Conservation (phyloP, 2,888 invertebrate species). For the Epistrophella euchroma region DNA sequence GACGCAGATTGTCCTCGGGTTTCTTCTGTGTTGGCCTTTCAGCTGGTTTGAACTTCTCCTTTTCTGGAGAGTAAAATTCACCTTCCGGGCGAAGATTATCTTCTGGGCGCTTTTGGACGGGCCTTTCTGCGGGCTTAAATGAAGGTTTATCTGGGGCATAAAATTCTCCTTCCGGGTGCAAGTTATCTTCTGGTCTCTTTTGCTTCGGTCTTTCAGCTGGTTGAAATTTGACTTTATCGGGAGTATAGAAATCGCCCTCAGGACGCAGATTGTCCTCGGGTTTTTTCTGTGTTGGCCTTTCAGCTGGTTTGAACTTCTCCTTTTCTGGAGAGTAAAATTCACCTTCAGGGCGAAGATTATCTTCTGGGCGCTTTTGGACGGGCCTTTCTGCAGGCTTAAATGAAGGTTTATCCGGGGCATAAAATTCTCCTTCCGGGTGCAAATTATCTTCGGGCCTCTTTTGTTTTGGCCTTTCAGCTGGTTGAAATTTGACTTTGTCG, state of each 20-base stretch:
- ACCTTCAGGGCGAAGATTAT: slow-evolving; percentile 79
- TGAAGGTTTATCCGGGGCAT: slow-evolving; percentile 72
- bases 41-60: slow-evolving; percentile 85
- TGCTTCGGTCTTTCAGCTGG: slow-evolving; percentile 85
- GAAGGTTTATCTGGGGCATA: slow-evolving; percentile 80
- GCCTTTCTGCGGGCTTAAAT: slow-evolving; percentile 81
- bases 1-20: slow-evolving; percentile 84
- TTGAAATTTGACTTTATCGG: slow-evolving; percentile 83
- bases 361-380: slow-evolving; percentile 81
- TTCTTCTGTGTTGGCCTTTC: slow-evolving; percentile 84
- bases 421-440: slow-evolving; percentile 79
- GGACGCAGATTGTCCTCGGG: slow-evolving; percentile 81
- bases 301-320: slow-evolving; percentile 81
- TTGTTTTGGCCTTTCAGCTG: slow-evolving; percentile 84
- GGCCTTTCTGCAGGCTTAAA: neutral
- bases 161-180: neutral
- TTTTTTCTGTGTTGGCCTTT: slow-evolving; percentile 83
- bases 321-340: too few species aligned
- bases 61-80: slow-evolving; percentile 84
- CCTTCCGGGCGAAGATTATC: slow-evolving; percentile 86
- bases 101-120: slow-evolving; percentile 84
- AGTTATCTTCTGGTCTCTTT: slow-evolving; percentile 80
- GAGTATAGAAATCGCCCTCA: slow-evolving; percentile 85
- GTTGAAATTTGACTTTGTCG: slow-evolving; percentile 83
- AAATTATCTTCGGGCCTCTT: slow-evolving; percentile 85